These are phyloP conservation scores for Euura saliciscinereae DNA, from an alignment of 1,140 invertebrate species.

Conservation along the genomic window DNA sequence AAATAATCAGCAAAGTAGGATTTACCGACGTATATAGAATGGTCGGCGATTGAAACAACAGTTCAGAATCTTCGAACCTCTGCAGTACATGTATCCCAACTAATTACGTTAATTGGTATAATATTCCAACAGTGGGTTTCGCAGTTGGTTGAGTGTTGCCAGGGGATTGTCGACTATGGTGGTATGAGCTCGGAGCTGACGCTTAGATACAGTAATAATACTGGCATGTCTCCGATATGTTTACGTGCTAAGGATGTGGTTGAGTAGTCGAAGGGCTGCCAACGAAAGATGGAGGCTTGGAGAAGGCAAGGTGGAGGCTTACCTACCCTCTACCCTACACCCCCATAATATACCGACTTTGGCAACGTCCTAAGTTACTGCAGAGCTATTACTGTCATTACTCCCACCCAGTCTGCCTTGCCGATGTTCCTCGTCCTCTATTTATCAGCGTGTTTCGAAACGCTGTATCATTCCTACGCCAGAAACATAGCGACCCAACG, in stretches of 20 bases:
- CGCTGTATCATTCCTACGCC: background rate
- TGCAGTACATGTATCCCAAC: slow-evolving; percentile 19
- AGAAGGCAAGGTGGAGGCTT: background rate
- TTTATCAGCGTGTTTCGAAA: background rate
- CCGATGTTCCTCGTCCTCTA: background rate
- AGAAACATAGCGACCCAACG: background rate
- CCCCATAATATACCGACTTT: background rate
- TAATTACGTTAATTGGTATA: slow-evolving; percentile 49
- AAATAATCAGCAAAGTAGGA: too few species aligned
- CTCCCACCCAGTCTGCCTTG: background rate
- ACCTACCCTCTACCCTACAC: background rate
- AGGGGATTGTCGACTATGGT: background rate
- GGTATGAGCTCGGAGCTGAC: background rate
- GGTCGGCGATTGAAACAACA: too few species aligned
- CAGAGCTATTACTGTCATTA: slow-evolving; percentile 5
- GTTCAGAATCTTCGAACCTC: too few species aligned
- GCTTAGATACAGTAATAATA: slow-evolving; percentile 8
- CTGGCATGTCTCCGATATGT: slow-evolving; percentile 16
- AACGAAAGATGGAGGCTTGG: background rate
- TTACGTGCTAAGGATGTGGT: slow-evolving; percentile 16
- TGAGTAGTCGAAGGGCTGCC: background rate
- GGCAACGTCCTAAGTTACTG: slow-evolving; percentile 9
- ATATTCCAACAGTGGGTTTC: slow-evolving; percentile 35
- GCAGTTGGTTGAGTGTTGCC: slow-evolving; percentile 30
- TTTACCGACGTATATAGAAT: too few species aligned